Percentiles rank a stretch among this genome's conserved stretches.
phyloP scores from a whole-genome alignment of 2,797 vertebrate species.

The Girardinus metallicus region DNA sequence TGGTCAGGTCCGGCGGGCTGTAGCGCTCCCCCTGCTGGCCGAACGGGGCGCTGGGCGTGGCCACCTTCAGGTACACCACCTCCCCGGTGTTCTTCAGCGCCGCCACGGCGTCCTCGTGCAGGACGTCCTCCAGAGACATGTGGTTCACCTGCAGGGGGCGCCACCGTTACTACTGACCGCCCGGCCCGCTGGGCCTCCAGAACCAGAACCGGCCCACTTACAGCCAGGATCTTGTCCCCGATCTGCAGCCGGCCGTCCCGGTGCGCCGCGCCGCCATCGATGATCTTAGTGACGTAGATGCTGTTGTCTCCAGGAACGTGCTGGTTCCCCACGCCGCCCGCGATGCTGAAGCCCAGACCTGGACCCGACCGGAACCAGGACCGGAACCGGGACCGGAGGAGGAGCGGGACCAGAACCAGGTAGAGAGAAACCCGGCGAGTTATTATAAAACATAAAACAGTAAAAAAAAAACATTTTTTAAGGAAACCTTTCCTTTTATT shows the following conservation, averaged over 20 bases:
- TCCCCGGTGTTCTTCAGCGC: constrained; percentile 94
- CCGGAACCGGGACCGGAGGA: no score
- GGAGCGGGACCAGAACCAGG: not conserved
- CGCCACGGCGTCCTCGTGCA: constrained; percentile 91
- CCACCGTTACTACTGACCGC: not conserved
- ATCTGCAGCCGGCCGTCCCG: constrained; percentile 89
- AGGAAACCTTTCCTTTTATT: no score
- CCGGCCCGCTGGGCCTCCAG: not conserved
- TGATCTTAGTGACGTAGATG: constrained; percentile 92
- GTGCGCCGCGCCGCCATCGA: constrained; percentile 88
- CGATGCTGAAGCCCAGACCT: constrained; percentile 89
- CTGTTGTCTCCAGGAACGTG: constrained; percentile 91
- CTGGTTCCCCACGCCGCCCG: constrained; percentile 88
- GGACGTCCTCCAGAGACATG: constrained; percentile 89
- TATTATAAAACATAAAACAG: no score
- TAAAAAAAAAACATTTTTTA: no score
- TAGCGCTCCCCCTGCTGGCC: constrained; percentile 71
- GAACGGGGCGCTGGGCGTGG: constrained; percentile 85
- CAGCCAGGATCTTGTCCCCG: constrained; percentile 86
- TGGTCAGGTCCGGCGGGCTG: constrained; percentile 72
- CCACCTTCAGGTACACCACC: constrained; percentile 94
- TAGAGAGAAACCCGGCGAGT: not conserved
- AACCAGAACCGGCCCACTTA: constrained; percentile 6
- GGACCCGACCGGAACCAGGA: constrained; percentile 2
- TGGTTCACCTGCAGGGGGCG: constrained; percentile 87